Percentiles rank a stretch among this genome's conserved stretches.
phyloP scores from a whole-genome alignment of 2,888 invertebrate species.

The Fragum sueziense region DNA sequence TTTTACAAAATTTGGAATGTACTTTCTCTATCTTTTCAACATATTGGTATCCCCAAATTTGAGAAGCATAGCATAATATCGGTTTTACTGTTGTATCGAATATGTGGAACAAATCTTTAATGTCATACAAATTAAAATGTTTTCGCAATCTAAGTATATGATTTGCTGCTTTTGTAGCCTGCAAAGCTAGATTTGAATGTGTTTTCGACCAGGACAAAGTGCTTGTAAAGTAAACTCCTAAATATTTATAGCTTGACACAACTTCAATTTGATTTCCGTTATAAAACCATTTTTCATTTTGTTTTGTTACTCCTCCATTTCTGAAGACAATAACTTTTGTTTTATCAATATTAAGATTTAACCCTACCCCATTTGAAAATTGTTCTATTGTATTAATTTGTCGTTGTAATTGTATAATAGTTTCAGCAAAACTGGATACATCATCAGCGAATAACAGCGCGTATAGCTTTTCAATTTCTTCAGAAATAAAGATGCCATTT shows the following conservation, averaged over 20 bases:
- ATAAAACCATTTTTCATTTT: slow-evolving; percentile 37
- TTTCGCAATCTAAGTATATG: not conserved
- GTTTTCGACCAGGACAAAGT: slow-evolving; percentile 18
- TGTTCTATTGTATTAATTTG: slow-evolving; percentile 11
- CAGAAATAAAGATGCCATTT: not conserved
- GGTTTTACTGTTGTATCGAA: slow-evolving; percentile 29
- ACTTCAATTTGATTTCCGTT: slow-evolving; percentile 15
- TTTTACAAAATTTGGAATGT: too few species aligned
- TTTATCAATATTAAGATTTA: slow-evolving; percentile 19
- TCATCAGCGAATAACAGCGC: slow-evolving; percentile 28
- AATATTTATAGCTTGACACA: slow-evolving; percentile 27
- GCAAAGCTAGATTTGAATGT: not conserved
- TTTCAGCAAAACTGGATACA: slow-evolving; percentile 17
- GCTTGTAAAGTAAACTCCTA: slow-evolving; percentile 25
- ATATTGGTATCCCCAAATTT: slow-evolving; percentile 26
- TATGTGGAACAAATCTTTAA: not conserved
- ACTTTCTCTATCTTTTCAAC: slow-evolving; percentile 23
- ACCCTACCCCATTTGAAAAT: not conserved
- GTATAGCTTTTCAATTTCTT: not conserved
- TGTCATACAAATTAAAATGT: not conserved
- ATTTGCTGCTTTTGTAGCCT: slow-evolving; percentile 12
- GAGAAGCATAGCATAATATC: slow-evolving; percentile 25
- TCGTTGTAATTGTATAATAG: not conserved
- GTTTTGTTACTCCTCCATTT: slow-evolving; percentile 8
- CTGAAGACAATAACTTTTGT: slow-evolving; percentile 31